Evolutionary conservation across 2,888 invertebrate genomes (phyloP), one percentile per base, ranked within the genome.

Genomic region (Alloscopus bannaensis): DNA sequence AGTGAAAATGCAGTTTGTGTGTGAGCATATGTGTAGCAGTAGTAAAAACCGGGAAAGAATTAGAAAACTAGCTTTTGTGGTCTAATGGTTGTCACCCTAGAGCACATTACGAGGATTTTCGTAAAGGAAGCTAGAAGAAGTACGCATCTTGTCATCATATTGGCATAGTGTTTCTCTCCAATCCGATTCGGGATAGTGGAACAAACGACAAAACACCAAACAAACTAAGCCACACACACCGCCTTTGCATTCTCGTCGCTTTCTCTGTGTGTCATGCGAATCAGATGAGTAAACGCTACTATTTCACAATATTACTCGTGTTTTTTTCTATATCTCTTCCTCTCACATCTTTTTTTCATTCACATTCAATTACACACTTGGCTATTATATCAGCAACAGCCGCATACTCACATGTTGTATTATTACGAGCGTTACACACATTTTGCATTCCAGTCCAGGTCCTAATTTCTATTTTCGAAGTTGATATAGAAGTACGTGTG

Each of bases 381-480:
- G 18, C 68, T 42, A 55, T 42, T 50, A 52, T 22, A n/a, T 22
- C 55, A n/a, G n/a, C n/a, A n/a, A n/a, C n/a, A n/a, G n/a, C n/a
- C n/a, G n/a, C n/a, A n/a, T n/a, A 68, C 69, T 52, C 68, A 70
- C 69, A 36, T 36, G n/a, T n/a, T n/a, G n/a, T n/a, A 36, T 36
- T 36, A 36, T 36, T 20, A 70, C 57, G 36, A n/a, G n/a, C 22
- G 24, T 47, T 36, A 52, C 36, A 31, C 29, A 68, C 36, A 24
- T 70, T 70, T 70, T 45, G 59, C 76, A 81, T 81, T 77, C 76
- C 77, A 81, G 76, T 31, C 28, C 59, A 70, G 69, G 59, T 70
- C 71, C 79, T 73, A 80, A 73, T 73, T 80, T 80, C 79, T 80
- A 80, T 80, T 80, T 80, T 80, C 22, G 73, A 80, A 68, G 68